Conservation (phyloP, 2,113 vertebrate species). For the Pampusana beccarii region DNA sequence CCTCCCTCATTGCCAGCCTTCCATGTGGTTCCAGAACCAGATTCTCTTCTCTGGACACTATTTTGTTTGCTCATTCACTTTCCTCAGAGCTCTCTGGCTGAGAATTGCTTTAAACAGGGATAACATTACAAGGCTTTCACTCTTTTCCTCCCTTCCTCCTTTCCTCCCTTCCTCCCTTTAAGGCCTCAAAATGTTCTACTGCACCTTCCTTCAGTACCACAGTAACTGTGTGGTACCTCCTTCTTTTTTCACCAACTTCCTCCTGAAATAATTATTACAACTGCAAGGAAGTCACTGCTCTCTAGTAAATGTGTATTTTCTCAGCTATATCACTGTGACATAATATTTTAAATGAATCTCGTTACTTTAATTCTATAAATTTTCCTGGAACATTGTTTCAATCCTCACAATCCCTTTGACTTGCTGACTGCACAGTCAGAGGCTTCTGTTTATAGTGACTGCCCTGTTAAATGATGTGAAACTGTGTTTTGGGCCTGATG, state of each 20-base stretch:
- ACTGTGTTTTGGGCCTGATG: background rate
- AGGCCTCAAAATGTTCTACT: background rate
- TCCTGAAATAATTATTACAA: background rate
- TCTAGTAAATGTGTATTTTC: background rate
- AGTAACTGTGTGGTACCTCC: background rate
- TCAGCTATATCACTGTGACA: background rate
- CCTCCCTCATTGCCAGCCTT: background rate
- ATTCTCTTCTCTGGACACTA: background rate
- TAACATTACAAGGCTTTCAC: background rate
- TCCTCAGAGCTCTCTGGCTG: background rate
- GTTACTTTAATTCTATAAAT: background rate
- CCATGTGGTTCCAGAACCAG: rapidly evolving
- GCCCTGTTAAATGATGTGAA: background rate
- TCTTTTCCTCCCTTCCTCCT: background rate
- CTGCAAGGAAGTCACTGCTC: background rate
- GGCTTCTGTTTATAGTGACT: background rate
- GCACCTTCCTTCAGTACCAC: background rate
- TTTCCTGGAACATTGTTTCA: background rate
- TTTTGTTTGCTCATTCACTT: background rate
- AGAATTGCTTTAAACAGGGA: background rate
- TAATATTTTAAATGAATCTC: background rate
- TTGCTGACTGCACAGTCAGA: background rate
- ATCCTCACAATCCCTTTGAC: background rate
- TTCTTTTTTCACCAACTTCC: too few species aligned
- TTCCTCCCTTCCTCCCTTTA: too few species aligned